A percentile compares a stretch with the other conserved stretches of the same genome.
Conservation (phyloP, 2,888 invertebrate species). For the Hyppa rectilinea region DNA sequence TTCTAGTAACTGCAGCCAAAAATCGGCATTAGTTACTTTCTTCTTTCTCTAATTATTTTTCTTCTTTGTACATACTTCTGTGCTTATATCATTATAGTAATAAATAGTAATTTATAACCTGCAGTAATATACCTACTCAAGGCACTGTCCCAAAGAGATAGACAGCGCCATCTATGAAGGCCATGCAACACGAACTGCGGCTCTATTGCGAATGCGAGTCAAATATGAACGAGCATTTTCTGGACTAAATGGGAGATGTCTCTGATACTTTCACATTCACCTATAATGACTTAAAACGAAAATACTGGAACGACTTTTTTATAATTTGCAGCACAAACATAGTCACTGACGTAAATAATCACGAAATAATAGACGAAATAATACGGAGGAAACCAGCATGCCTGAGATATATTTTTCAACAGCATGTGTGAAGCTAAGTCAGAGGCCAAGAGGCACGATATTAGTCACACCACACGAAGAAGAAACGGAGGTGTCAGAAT, state of each 20-base stretch:
- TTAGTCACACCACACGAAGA: too few relatives aligned
- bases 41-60: not conserved
- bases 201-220: not conserved
- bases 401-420: too few relatives aligned
- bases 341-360: too few relatives aligned
- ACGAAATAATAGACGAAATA: too few relatives aligned
- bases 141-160: not conserved
- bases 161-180: constrained; percentile 35
- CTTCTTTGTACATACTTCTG: not conserved
- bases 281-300: too few relatives aligned
- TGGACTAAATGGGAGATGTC: constrained; percentile 7
- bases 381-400: too few relatives aligned
- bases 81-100: not conserved
- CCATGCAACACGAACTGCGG: not conserved
- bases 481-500: too few relatives aligned
- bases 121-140: not conserved
- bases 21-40: not conserved
- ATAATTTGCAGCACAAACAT: too few relatives aligned
- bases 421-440: too few relatives aligned
- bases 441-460: too few relatives aligned
- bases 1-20: not conserved
- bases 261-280: constrained; percentile 22
- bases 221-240: not conserved
- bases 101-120: not conserved
- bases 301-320: too few relatives aligned